Evolutionary conservation across 2,888 invertebrate species (phyloP).

Genomic region (Ochropleura leucogaster): DNA sequence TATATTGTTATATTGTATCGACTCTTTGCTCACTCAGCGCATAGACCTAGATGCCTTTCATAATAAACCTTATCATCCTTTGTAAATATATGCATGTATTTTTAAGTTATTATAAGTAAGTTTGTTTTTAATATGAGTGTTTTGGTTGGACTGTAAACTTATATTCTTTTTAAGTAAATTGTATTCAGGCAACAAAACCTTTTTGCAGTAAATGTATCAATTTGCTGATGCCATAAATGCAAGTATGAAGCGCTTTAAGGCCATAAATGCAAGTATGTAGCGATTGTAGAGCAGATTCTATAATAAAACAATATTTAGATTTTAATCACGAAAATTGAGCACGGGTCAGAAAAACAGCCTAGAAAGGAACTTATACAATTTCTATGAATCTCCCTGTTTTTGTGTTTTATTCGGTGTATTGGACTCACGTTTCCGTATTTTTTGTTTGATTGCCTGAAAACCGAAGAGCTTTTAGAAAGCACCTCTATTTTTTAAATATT

Average conservation of each 20-base stretch:
- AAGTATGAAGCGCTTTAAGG: neutral
- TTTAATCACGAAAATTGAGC: too few species aligned
- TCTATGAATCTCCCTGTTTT: neutral
- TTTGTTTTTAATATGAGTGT: too few species aligned
- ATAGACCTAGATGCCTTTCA: too few species aligned
- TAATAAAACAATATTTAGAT: neutral
- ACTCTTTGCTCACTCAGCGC: too few species aligned
- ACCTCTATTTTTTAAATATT: slow-evolving; percentile 48
- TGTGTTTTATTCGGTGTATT: slow-evolving; percentile 7
- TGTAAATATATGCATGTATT: too few species aligned
- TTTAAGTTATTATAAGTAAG: too few species aligned
- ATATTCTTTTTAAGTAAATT: too few species aligned
- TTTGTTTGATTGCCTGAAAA: slow-evolving; percentile 37
- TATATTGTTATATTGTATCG: neutral
- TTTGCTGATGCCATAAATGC: neutral
- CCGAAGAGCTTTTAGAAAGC: slow-evolving; percentile 62
- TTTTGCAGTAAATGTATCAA: neutral
- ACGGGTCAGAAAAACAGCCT: neutral
- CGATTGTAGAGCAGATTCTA: neutral
- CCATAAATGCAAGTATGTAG: neutral
- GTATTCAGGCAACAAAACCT: neutral
- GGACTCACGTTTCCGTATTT: slow-evolving; percentile 21
- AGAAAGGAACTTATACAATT: neutral
- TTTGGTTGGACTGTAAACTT: too few species aligned
- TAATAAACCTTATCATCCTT: too few species aligned